Conservation (phyloP, 2,797 vertebrate species). For the Oreonectes daqikongensis region DNA sequence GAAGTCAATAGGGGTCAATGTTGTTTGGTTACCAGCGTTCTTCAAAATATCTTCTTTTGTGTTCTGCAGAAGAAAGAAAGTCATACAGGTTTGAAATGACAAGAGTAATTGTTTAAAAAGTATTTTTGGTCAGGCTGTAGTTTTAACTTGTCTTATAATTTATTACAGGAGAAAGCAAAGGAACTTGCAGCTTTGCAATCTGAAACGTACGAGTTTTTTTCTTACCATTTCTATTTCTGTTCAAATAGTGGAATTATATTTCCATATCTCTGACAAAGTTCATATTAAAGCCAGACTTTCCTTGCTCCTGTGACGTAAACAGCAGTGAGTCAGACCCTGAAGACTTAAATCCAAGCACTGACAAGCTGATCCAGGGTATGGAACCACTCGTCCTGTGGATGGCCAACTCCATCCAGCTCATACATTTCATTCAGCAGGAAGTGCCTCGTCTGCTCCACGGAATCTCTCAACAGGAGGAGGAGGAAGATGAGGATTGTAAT, state of each 20-base stretch:
- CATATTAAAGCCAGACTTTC: constrained; percentile 16
- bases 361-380: constrained; percentile 68
- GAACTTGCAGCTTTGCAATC: constrained; percentile 70
- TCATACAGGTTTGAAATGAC: too few relatives aligned
- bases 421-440: constrained; percentile 79
- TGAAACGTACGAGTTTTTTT: constrained; percentile 69
- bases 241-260: constrained; percentile 6
- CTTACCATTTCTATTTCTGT: not conserved
- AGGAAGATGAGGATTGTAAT: constrained; percentile 57
- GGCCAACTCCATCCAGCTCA: constrained; percentile 80
- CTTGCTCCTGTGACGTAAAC: constrained; percentile 22
- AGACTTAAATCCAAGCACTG: constrained; percentile 43
- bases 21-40: too few relatives aligned
- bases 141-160: constrained; percentile 27
- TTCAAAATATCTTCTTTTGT: too few relatives aligned
- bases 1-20: too few relatives aligned
- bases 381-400: constrained; percentile 79
- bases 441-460: constrained; percentile 74
- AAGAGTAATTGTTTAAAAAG: too few relatives aligned
- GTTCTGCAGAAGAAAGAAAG: too few relatives aligned
- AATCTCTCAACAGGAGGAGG: constrained; percentile 61
- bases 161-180: constrained; percentile 74
- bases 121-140: not conserved
- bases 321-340: constrained; percentile 45
- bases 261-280: not conserved